Percentiles rank a stretch among this genome's conserved stretches.
phyloP scores from a whole-genome alignment of 2,113 vertebrate genomes.

The Terrapene triunguis region DNA sequence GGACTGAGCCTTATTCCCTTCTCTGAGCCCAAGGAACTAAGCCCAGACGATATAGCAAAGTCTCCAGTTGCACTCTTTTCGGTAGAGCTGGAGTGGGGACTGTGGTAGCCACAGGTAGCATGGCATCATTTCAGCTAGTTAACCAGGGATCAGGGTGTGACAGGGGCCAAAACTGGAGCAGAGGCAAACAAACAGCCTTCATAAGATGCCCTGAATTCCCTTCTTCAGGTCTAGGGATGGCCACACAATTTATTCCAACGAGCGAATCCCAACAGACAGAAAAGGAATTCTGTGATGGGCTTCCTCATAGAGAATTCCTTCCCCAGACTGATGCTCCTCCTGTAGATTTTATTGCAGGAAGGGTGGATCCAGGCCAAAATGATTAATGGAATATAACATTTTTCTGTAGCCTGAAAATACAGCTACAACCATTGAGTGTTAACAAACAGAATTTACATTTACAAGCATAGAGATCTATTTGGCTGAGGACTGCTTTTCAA shows the following conservation, averaged over 20 bases:
- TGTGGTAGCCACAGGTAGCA: neutral
- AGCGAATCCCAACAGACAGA: neutral
- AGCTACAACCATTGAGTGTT: conserved; percentile 44
- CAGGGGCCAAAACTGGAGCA: neutral
- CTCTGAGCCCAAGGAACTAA: neutral
- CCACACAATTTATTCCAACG: neutral
- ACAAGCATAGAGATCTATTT: conserved; percentile 69
- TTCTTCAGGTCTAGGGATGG: neutral
- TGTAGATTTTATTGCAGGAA: neutral
- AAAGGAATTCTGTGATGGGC: neutral
- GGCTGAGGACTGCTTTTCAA: conserved; percentile 61
- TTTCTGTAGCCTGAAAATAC: conserved; percentile 15
- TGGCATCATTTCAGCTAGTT: neutral
- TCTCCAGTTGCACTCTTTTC: neutral
- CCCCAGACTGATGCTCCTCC: neutral
- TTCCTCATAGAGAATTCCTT: neutral
- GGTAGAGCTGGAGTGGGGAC: neutral
- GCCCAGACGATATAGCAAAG: neutral
- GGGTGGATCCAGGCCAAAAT: neutral
- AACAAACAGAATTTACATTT: conserved; percentile 72
- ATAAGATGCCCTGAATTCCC: neutral
- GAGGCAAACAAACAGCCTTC: neutral
- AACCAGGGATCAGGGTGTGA: neutral
- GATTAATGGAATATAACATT: neutral
- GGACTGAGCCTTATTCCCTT: neutral